Conservation (phyloP, 1,140 invertebrate genomes). For the Dreissena rostriformis region DNA sequence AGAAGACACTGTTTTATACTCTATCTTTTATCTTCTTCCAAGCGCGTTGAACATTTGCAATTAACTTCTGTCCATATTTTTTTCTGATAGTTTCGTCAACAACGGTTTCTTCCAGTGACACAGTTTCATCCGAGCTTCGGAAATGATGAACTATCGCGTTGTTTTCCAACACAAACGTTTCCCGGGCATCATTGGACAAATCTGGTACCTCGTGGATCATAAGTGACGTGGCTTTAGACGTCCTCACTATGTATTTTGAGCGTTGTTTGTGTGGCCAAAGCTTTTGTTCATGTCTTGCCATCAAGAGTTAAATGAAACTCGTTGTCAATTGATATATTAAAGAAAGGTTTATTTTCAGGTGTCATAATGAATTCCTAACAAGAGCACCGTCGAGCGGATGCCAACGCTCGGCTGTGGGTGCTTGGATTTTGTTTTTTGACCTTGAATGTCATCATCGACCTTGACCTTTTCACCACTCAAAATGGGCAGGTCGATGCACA, state of each 20-base stretch:
- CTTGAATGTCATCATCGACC: no score
- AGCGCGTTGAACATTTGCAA: neutral
- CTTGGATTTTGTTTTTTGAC: no score
- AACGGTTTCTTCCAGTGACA: neutral
- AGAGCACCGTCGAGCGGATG: no score
- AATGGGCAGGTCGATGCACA: no score
- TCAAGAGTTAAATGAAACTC: conserved; percentile 26
- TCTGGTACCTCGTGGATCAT: conserved; percentile 23
- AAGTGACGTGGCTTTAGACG: neutral
- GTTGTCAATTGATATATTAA: conserved; percentile 2
- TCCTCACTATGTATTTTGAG: conserved; percentile 36
- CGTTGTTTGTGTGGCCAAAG: neutral
- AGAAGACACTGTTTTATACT: neutral
- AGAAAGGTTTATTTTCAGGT: conserved; percentile 8
- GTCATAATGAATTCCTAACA: conserved; percentile 40
- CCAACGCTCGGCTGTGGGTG: no score
- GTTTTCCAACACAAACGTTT: neutral
- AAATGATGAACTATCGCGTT: conserved; percentile 47
- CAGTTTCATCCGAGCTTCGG: conserved; percentile 18
- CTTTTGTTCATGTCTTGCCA: conserved; percentile 10
- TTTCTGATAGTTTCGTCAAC: neutral
- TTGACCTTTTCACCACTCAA: no score
- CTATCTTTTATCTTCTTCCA: conserved; percentile 1
- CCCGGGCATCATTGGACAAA: neutral
- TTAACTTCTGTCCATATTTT: neutral